Evolutionary conservation across 2,888 invertebrate species (phyloP).

Genomic region (Drosophila nigritarsus): DNA sequence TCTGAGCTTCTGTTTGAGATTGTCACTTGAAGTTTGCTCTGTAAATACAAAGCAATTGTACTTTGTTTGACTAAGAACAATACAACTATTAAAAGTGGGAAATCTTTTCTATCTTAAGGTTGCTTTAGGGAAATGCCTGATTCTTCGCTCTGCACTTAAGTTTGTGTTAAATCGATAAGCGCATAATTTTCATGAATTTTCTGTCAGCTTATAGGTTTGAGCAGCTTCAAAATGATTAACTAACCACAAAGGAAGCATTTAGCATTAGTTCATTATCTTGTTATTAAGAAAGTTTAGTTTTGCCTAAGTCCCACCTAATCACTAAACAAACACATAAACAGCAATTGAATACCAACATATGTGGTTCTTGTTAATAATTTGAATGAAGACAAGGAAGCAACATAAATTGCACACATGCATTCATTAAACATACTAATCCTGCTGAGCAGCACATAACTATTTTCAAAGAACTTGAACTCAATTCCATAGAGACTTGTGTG

Average conservation of each 20-base stretch:
- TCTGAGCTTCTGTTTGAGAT: conserved; percentile 17
- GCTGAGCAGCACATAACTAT: not conserved
- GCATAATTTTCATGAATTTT: not conserved
- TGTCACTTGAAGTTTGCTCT: conserved; percentile 11
- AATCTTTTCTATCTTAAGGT: too few relatives aligned
- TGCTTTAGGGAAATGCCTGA: not conserved
- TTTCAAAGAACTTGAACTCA: not conserved
- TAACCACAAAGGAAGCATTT: not conserved
- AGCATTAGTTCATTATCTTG: not conserved
- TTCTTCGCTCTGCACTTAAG: not conserved
- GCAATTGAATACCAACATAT: not conserved
- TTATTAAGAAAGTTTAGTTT: too few relatives aligned
- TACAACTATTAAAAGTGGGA: not conserved
- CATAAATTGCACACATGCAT: not conserved
- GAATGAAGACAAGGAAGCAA: not conserved
- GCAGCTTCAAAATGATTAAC: not conserved
- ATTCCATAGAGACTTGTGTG: conserved; percentile 6
- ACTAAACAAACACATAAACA: not conserved
- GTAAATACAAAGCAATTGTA: not conserved
- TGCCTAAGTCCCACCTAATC: not conserved
- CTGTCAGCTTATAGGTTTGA: too few relatives aligned
- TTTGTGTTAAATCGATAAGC: not conserved
- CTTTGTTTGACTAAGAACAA: not conserved
- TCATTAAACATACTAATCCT: not conserved
- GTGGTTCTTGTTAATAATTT: not conserved